Percentiles rank a stretch among this genome's conserved stretches.
Evolutionary conservation across 1,140 invertebrate species (phyloP).

Genomic region (Euwallacea similis): DNA sequence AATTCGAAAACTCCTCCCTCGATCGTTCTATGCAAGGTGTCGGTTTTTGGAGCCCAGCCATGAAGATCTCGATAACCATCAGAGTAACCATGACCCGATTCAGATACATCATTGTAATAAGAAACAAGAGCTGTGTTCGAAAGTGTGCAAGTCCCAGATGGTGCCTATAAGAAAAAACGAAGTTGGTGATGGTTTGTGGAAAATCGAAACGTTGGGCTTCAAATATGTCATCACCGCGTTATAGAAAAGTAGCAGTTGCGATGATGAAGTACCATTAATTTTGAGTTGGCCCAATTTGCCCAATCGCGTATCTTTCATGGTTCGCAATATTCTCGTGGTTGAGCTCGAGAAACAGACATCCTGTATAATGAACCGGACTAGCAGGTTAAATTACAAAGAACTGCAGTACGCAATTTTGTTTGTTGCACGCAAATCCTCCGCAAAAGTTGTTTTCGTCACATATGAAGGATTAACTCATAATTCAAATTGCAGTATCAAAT

Average conservation of each 20-base stretch:
- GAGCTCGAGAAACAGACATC: not conserved
- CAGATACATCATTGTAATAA: too few species aligned
- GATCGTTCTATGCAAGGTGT: too few species aligned
- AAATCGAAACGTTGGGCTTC: too few species aligned
- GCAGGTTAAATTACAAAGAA: not conserved
- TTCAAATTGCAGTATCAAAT: not conserved
- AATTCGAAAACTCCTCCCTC: too few species aligned
- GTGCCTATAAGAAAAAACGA: not conserved
- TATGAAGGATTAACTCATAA: conserved; percentile 5
- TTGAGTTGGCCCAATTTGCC: not conserved
- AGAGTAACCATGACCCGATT: too few species aligned
- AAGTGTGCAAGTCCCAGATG: too few species aligned
- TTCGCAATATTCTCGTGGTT: not conserved
- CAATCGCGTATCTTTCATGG: not conserved
- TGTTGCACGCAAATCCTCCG: not conserved
- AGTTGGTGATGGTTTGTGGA: not conserved
- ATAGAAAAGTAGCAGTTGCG: not conserved
- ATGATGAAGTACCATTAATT: not conserved
- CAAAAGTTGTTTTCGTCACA: not conserved
- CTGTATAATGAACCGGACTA: not conserved
- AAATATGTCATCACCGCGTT: too few species aligned
- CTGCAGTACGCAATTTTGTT: not conserved
- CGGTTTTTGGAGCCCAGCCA: too few species aligned
- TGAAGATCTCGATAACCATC: too few species aligned
- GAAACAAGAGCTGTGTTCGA: too few species aligned